phyloP scores from a whole-genome alignment of 2,888 invertebrate genomes.

The Zele albiditarsus region DNA sequence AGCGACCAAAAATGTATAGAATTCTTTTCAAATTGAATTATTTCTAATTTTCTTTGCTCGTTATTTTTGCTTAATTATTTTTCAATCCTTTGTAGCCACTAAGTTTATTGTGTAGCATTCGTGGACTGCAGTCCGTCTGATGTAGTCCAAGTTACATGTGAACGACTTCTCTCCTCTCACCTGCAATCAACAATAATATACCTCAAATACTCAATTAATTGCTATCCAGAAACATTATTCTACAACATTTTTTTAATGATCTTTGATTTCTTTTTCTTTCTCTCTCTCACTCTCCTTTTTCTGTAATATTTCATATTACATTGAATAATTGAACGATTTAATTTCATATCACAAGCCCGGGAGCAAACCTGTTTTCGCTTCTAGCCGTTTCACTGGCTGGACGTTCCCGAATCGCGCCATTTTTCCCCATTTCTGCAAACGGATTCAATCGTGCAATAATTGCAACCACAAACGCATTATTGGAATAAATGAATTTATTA shows the following conservation, averaged over 20 bases:
- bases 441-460: slow-evolving; percentile 16
- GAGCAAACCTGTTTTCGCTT: slow-evolving; percentile 63
- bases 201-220: slow-evolving; percentile 17
- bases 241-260: background rate
- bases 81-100: background rate
- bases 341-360: slow-evolving; percentile 61
- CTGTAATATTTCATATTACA: slow-evolving; percentile 43
- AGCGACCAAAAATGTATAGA: background rate
- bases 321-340: slow-evolving; percentile 54
- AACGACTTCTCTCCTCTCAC: slow-evolving; percentile 16
- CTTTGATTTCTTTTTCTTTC: background rate
- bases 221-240: background rate
- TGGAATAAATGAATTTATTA: background rate
- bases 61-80: background rate
- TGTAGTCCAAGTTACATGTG: slow-evolving; percentile 17
- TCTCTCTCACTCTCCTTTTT: slow-evolving; percentile 37
- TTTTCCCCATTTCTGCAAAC: slow-evolving; percentile 63
- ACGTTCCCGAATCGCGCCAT: slow-evolving; percentile 62
- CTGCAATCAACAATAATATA: slow-evolving; percentile 45
- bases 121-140: background rate
- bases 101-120: background rate
- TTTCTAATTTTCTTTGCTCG: background rate
- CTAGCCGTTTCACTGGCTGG: slow-evolving; percentile 59
- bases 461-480: background rate
- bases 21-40: background rate